phyloP scores from a whole-genome alignment of 2,888 invertebrate genomes.

The Pammene aurita region DNA sequence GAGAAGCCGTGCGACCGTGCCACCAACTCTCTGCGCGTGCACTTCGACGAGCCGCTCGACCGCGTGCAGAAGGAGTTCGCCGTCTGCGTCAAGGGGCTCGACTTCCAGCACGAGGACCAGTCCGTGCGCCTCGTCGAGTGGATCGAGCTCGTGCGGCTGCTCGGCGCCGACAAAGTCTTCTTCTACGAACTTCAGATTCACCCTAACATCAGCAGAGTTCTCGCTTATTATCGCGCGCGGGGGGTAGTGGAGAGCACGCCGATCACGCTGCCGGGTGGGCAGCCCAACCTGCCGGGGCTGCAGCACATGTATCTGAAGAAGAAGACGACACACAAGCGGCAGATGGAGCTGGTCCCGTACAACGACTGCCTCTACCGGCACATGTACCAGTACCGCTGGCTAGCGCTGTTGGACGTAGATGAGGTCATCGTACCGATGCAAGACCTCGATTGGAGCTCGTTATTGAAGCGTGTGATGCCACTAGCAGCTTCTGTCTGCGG shows the following conservation, averaged over 20 bases:
- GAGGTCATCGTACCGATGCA: conserved; percentile 96
- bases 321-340: conserved; percentile 96
- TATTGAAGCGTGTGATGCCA: conserved; percentile 88
- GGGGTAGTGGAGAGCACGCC: conserved; percentile 90
- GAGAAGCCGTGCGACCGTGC: conserved; percentile 93
- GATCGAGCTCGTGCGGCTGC: conserved; percentile 93
- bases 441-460: conserved; percentile 88
- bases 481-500: conserved; percentile 83
- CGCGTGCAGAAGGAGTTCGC: conserved; percentile 90
- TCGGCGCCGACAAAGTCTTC: conserved; percentile 96
- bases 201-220: conserved; percentile 93
- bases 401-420: conserved; percentile 95
- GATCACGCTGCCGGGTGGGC: conserved; percentile 92
- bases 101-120: conserved; percentile 95
- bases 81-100: conserved; percentile 96
- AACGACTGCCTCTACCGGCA: conserved; percentile 98
- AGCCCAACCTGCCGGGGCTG: conserved; percentile 94
- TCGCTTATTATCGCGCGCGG: conserved; percentile 85
- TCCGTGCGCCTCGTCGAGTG: conserved; percentile 96
- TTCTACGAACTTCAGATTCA: conserved; percentile 96
- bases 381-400: conserved; percentile 94
- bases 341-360: conserved; percentile 97
- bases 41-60: conserved; percentile 87
- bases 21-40: conserved; percentile 92
- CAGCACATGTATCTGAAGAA: conserved; percentile 95